phyloP scores from a whole-genome alignment of 2,797 vertebrate genomes.

The Enteromius paludinosus region DNA sequence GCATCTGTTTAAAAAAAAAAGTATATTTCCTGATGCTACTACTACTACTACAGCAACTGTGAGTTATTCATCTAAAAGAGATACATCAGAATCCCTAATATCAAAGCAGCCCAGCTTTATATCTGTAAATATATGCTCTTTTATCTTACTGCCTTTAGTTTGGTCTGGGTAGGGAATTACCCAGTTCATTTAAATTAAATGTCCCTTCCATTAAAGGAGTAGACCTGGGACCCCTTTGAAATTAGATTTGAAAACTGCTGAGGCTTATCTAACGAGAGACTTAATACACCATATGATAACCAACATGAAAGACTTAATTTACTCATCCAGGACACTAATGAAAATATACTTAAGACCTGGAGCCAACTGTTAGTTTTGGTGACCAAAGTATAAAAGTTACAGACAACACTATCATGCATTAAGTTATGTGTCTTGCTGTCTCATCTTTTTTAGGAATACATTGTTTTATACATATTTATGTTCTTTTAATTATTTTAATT shows the following conservation, averaged over 20 bases:
- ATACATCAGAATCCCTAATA: background rate
- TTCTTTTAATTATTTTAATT: background rate
- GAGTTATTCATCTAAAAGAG: background rate
- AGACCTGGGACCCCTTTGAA: constrained; percentile 66
- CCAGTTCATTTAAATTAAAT: constrained; percentile 57
- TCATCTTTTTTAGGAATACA: background rate
- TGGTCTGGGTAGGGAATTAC: constrained; percentile 43
- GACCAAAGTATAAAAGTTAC: background rate
- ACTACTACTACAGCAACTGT: background rate
- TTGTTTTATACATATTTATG: background rate
- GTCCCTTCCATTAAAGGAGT: constrained; percentile 63
- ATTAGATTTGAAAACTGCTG: constrained; percentile 71
- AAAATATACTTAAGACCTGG: constrained; percentile 64
- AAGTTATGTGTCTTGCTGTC: background rate
- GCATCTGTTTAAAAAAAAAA: background rate
- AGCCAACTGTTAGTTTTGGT: constrained; percentile 25
- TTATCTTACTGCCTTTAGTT: constrained; percentile 35
- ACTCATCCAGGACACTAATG: constrained; percentile 70
- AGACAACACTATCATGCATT: background rate
- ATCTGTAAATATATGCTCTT: constrained; percentile 39
- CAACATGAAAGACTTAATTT: constrained; percentile 74
- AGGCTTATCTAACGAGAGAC: constrained; percentile 76
- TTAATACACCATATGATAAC: constrained; percentile 75
- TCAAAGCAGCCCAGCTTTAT: constrained; percentile 21
- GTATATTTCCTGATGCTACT: background rate